Evolutionary conservation across 1,140 invertebrate species (phyloP).

Genomic region (Trachelipus rathkii): DNA sequence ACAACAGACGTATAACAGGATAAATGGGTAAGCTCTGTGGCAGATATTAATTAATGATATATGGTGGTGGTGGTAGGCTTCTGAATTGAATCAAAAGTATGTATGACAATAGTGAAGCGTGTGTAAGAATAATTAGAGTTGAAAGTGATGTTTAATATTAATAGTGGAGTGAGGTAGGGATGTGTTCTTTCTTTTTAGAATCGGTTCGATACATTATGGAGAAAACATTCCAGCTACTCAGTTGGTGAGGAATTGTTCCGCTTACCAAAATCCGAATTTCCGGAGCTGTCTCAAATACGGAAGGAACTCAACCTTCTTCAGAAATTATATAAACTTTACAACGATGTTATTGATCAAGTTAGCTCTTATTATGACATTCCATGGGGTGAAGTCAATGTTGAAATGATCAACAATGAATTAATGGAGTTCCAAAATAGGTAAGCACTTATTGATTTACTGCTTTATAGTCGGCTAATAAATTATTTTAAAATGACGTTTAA

Average conservation of each 20-base stretch:
- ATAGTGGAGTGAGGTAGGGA: too few species aligned
- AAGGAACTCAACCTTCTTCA: slow-evolving; percentile 94
- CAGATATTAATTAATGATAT: too few species aligned
- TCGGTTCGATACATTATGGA: slow-evolving; percentile 90
- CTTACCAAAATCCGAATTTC: slow-evolving; percentile 81
- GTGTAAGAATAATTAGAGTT: too few species aligned
- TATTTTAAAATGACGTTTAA: too few species aligned
- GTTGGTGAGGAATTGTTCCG: slow-evolving; percentile 92
- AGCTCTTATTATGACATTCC: slow-evolving; percentile 94
- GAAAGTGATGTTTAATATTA: too few species aligned
- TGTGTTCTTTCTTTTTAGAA: slow-evolving; percentile 62
- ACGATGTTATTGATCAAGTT: slow-evolving; percentile 91
- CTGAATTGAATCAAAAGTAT: too few species aligned
- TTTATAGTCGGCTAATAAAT: too few species aligned
- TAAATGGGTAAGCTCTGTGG: too few species aligned
- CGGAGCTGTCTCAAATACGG: slow-evolving; percentile 82
- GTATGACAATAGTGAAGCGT: too few species aligned
- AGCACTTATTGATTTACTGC: slow-evolving; percentile 26
- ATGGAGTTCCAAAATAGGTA: slow-evolving; percentile 90
- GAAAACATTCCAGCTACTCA: slow-evolving; percentile 84
- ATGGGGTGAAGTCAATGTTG: slow-evolving; percentile 93
- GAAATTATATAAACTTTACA: slow-evolving; percentile 92
- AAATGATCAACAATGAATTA: slow-evolving; percentile 93
- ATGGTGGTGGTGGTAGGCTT: too few species aligned
- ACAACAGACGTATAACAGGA: too few species aligned